A percentile compares a stretch with the other conserved stretches of the same genome.
These are phyloP conservation scores for Eupristina koningsbergeri DNA, from an alignment of 1,140 invertebrate genomes.

Conservation along the genomic window DNA sequence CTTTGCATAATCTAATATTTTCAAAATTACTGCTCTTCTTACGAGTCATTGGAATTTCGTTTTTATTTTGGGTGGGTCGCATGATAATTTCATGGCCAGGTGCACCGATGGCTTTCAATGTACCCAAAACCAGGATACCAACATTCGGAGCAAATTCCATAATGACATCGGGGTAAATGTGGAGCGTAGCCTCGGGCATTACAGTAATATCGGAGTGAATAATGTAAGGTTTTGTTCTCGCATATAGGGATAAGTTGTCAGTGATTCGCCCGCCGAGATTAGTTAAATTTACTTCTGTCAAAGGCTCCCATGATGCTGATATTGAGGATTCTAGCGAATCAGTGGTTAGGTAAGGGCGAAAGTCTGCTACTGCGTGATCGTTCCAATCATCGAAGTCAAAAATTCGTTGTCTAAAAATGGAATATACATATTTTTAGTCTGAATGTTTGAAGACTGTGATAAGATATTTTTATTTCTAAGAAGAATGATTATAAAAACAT, in stretches of 20 bases:
- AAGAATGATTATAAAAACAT: too few relatives aligned
- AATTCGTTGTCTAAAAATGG: slow-evolving; percentile 78
- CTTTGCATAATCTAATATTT: slow-evolving; percentile 83
- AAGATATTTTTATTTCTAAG: too few relatives aligned
- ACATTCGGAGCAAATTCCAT: slow-evolving; percentile 97
- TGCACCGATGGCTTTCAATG: slow-evolving; percentile 88
- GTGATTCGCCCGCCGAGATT: slow-evolving; percentile 89
- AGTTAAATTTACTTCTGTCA: slow-evolving; percentile 76
- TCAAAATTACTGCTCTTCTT: slow-evolving; percentile 63
- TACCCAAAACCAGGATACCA: slow-evolving; percentile 95
- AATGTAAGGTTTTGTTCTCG: slow-evolving; percentile 83
- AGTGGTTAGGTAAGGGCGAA: slow-evolving; percentile 87
- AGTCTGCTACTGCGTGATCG: slow-evolving; percentile 93
- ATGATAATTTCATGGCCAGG: slow-evolving; percentile 87
- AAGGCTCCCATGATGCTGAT: slow-evolving; percentile 78
- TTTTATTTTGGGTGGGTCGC: slow-evolving; percentile 76
- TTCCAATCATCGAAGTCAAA: slow-evolving; percentile 99
- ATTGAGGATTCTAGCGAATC: slow-evolving; percentile 83
- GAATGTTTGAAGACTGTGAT: too few relatives aligned
- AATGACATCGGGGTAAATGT: slow-evolving; percentile 90
- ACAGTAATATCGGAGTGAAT: slow-evolving; percentile 95
- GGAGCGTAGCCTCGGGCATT: slow-evolving; percentile 92
- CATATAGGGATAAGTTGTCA: slow-evolving; percentile 81
- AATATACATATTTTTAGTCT: too few relatives aligned
- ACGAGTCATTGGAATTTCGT: slow-evolving; percentile 38